Evolutionary conservation across 2,113 vertebrate species (phyloP), one percentile per base, ranked within the genome.

Genomic region (Leucopternis melanops): DNA sequence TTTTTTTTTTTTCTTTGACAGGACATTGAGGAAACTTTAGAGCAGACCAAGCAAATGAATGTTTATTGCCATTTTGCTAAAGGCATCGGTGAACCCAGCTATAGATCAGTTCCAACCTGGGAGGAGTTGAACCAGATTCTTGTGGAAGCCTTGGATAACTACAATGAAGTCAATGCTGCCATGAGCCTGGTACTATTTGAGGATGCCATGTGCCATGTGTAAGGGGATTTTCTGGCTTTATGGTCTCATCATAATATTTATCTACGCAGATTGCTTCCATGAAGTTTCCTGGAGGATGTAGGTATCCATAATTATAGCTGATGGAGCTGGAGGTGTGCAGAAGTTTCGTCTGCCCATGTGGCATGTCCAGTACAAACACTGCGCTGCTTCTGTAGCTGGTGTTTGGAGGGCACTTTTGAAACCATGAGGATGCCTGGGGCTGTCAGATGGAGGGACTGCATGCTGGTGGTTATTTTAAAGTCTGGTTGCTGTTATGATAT

Each of bases 161-260:
- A 99, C 98, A 99, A 99, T 0, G 99, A 99, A 90, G 98, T 99
- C 96, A 99, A 99, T 7, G 96, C 99, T 32, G 98, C 98, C 42
- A 98, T 99, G 95, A 98, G 98, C 97, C 96, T 99, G 92, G 99
- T 99, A 21, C 98, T 99, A 32, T 99, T 99, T 89, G 99, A 99
- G 94, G 99, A 99, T 6, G 99, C 99, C 93, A 98, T 99, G 98
- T 97, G 97, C 91, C 99, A 99, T 2, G 92, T 99, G 99, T 99
- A 98, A 99, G 99, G 23, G 18, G 4, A 42, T 36, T 59, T 75
- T 86, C 42, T 36, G 29, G 10, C 45, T 86, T 85, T 59, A 0
- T 49, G 42, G 5, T 44, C 13, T 87, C 25, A 16, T 40, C 14
- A 1, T 25, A 38, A 20, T 32, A 7, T 25, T 67, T 52, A 7